These are phyloP conservation scores for Psylliodes chrysocephalus DNA, from an alignment of 2,888 invertebrate species.

Conservation along the genomic window DNA sequence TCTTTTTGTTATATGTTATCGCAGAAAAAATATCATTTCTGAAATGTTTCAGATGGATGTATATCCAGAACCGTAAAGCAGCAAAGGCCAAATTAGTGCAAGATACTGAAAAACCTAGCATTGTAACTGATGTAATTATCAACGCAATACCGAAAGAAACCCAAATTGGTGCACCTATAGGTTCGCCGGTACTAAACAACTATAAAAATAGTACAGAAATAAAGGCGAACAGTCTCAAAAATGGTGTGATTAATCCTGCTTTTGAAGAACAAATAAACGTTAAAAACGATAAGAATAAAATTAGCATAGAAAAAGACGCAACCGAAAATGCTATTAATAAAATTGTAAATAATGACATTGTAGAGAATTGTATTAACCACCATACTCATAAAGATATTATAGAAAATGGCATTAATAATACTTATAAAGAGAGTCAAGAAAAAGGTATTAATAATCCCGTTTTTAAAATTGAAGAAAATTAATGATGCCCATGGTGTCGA, in stretches of 20 bases:
- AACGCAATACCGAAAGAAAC: constrained; percentile 50
- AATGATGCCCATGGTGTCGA: constrained; percentile 1
- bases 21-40: too few species aligned
- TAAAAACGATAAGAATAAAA: not conserved
- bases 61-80: constrained; percentile 73
- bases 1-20: too few species aligned
- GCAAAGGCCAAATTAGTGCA: constrained; percentile 52
- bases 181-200: constrained; percentile 53
- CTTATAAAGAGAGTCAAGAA: constrained; percentile 8
- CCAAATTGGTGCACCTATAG: constrained; percentile 51
- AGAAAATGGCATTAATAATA: not conserved
- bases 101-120: constrained; percentile 56
- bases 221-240: not conserved
- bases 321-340: not conserved
- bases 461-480: constrained; percentile 59
- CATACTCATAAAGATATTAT: not conserved
- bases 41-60: constrained; percentile 71
- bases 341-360: not conserved
- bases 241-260: constrained; percentile 59
- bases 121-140: constrained; percentile 59
- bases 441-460: constrained; percentile 59
- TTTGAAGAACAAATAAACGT: constrained; percentile 46
- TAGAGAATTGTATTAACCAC: not conserved
- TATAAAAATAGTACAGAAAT: too few species aligned
- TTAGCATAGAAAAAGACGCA: not conserved